A percentile compares a stretch with the other conserved stretches of the same genome.
These are phyloP conservation scores for Scomber colias DNA, from an alignment of 2,113 vertebrate species.

Conservation along the genomic window DNA sequence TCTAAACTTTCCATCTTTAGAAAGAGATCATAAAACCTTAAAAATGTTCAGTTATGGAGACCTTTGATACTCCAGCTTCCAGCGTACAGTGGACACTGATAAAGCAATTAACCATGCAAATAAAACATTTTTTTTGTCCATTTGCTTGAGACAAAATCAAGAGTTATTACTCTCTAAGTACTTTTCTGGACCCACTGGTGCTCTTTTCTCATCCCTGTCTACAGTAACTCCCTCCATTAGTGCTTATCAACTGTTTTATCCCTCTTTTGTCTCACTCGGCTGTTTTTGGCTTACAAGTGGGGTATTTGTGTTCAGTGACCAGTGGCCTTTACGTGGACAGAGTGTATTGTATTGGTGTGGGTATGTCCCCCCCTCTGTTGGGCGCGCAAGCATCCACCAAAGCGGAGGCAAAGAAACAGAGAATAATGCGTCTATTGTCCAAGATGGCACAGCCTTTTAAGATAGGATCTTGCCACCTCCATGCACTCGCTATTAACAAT, in stretches of 20 bases:
- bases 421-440: slow-evolving; percentile 81
- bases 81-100: slow-evolving; percentile 14
- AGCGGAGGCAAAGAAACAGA: slow-evolving; percentile 53
- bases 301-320: slow-evolving; percentile 59
- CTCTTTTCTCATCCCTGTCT: slow-evolving; percentile 14
- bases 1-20: background rate
- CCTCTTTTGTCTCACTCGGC: slow-evolving; percentile 57
- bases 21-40: background rate
- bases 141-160: slow-evolving; percentile 9
- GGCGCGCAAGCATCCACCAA: slow-evolving; percentile 53
- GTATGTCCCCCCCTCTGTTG: slow-evolving; percentile 58
- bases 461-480: slow-evolving; percentile 70
- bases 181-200: slow-evolving; percentile 23
- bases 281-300: slow-evolving; percentile 61
- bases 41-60: background rate
- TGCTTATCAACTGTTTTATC: slow-evolving; percentile 46
- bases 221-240: slow-evolving; percentile 23
- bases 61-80: background rate
- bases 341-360: slow-evolving; percentile 65
- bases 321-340: slow-evolving; percentile 62
- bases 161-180: slow-evolving; percentile 50
- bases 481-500: slow-evolving; percentile 71
- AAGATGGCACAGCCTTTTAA: slow-evolving; percentile 74
- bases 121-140: slow-evolving; percentile 6
- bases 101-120: slow-evolving; percentile 40